Evolutionary conservation across 2,113 vertebrate genomes (phyloP), one percentile per base, ranked within the genome.

Genomic region (Etheostoma cragini): DNA sequence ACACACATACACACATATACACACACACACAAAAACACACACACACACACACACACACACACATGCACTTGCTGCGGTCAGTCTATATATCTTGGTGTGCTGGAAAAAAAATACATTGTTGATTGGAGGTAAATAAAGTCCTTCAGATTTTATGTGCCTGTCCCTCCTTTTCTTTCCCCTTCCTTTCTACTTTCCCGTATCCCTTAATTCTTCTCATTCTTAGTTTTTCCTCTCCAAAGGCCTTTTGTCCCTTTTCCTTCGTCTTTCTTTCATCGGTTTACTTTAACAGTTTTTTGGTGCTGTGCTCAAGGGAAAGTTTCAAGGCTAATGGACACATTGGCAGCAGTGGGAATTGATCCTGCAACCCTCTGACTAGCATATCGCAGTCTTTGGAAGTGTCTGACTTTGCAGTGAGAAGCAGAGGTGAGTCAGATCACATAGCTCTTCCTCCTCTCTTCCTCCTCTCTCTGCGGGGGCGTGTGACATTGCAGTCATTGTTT

Each of bases 341-440:
- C 22, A 16, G 53, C 38, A 60, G 54, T 2, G 57, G 72, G 60
- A 66, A 42, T 26, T 16, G 24, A 76, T 72, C 65, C 72, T 4
- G 10, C 52, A 21, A 45, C 47, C n/a, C 14, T 24, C 52, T 19
- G 16, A 22, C 46, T 38, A 30, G 12, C 56, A 1, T 26, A 26
- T 2, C 12, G 6, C n/a, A 12, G 21, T 53, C 57, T 13, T 22
- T 69, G 11, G 11, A 10, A 22, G 53, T 8, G 50, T 67, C 22
- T 82, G 84, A 87, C 88, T 87, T 91, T 87, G 87, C 86, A 80
- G 86, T 19, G 19, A 11, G n/a, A 54, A 78, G 46, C 69, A 77
- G 78, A 84, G 90, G 82, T 84, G 82, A 87, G 52, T 38, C 19
- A 46, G 82, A 83, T 89, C 83, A 58, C 35, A 75, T 81, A 26